Base-by-base conservation (phyloP, 2,888 invertebrate species). In the Orthonevra nobilis region DNA sequence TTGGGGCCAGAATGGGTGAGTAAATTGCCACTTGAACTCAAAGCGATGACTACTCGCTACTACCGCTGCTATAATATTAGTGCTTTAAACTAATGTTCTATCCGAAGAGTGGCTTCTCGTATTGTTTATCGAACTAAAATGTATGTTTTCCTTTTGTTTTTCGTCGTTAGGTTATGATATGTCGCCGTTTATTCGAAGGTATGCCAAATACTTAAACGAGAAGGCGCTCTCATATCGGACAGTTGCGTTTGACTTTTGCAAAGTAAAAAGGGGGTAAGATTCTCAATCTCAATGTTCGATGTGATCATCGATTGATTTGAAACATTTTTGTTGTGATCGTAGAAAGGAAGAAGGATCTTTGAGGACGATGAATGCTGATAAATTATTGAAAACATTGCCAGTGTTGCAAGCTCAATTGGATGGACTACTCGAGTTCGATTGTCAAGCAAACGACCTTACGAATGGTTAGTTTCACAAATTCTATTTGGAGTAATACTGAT, bases 191-290 rank as follows among this genome's bases (percentile, higher is more conserved):
- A 99, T 99, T 89, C 92, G 99, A 88, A 93, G 98, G 84, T 99
- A 99, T 91, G 98, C 99, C 87, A 97, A 97, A 90, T 99, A 99
- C 92, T 92, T 99, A 89, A 98, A 99, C 89, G 99, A 99, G 91
- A 99, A 99, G 91, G 98, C 99, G 54, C 92, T 97, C 83, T 98
- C 99, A 7, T 99, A 99, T 91, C 93, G 99, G 89, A 95, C 96
- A 70, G 98, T 99, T 86, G 99, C 99, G 83, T 99, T 99, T 89
- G 99, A 99, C 90, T 99, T 99, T 91, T 99, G 99, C 92, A 99
- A 99, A 93, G 97, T 99, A 60, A 99, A 99, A 90, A 92, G 99
- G 87, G 99, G 99, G 96, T 97, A 90, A 92, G 92, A 87, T n/a
- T n/a, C n/a, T n/a, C n/a, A n/a, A n/a, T n/a, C n/a, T n/a, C n/a